A percentile compares a stretch with the other conserved stretches of the same genome.
Evolutionary conservation across 2,113 vertebrate species (phyloP).

Genomic region (Laticauda colubrina): DNA sequence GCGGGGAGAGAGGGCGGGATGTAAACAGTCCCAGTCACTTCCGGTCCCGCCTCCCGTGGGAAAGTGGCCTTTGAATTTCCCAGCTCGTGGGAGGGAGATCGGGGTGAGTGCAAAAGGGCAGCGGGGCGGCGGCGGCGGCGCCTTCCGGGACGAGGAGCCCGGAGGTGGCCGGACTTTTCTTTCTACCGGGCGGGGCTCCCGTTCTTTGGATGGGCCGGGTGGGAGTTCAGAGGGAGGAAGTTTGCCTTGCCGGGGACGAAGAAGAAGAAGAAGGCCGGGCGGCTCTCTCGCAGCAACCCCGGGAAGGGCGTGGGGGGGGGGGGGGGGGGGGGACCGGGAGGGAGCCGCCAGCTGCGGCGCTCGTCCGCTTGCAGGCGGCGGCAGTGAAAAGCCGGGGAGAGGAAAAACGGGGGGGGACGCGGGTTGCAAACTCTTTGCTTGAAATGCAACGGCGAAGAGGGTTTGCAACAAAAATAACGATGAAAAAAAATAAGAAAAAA

Average conservation of each 20-base stretch:
- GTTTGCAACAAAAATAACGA: not conserved
- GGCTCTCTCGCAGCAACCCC: not conserved
- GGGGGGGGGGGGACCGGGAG: rapidly evolving
- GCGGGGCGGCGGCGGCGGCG: too few species aligned
- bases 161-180: not conserved
- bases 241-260: not conserved
- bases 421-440: not conserved
- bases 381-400: too few species aligned
- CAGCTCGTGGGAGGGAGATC: constrained; percentile 2
- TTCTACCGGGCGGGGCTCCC: not conserved
- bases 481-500: not conserved
- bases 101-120: constrained; percentile 6
- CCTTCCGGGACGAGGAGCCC: too few species aligned
- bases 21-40: constrained; percentile 20
- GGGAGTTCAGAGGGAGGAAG: not conserved
- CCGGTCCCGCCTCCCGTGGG: constrained; percentile 22
- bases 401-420: not conserved
- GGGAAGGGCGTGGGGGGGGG: not conserved
- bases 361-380: not conserved
- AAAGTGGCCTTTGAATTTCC: constrained; percentile 35
- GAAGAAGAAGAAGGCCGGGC: not conserved
- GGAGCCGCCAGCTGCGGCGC: not conserved
- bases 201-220: not conserved
- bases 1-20: not conserved
- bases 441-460: not conserved